A percentile compares a stretch with the other conserved stretches of the same genome.
These are phyloP conservation scores for Scelioninae gen. 1 DNA, from an alignment of 2,888 invertebrate species.

Conservation along the genomic window DNA sequence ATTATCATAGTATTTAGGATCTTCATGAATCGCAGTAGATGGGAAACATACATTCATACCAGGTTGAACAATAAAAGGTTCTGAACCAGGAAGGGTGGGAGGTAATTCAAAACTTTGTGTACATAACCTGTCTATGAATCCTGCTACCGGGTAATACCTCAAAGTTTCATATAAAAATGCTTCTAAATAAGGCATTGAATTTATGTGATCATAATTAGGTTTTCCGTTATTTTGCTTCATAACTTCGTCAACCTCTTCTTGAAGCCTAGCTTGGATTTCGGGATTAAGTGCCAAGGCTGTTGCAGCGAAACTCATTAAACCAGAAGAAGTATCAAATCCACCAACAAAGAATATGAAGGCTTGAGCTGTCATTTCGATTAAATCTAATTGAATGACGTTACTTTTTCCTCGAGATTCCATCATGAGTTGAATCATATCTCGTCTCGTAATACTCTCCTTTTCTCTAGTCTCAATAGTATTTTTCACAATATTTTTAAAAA, in stretches of 20 bases:
- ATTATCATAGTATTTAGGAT: conserved; percentile 18
- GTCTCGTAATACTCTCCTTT: too few relatives aligned
- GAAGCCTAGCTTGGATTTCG: conserved; percentile 13
- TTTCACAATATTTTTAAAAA: conserved; percentile 4
- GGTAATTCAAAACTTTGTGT: conserved; percentile 24
- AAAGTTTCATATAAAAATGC: conserved; percentile 5
- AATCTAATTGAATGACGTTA: conserved; percentile 30
- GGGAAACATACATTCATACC: conserved; percentile 48
- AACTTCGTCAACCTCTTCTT: conserved; percentile 14
- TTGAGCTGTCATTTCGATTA: conserved; percentile 35
- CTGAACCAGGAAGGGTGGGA: conserved; percentile 25
- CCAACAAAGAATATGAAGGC: too few relatives aligned
- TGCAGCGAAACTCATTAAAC: conserved; percentile 16
- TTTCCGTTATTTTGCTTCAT: conserved; percentile 12
- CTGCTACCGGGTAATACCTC: conserved; percentile 8
- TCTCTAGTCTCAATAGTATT: too few relatives aligned
- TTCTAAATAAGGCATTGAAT: conserved; percentile 39
- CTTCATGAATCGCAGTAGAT: conserved; percentile 23
- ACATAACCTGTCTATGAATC: conserved; percentile 32
- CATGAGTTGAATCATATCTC: too few relatives aligned
- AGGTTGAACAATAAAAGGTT: conserved; percentile 16
- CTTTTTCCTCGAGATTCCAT: too few relatives aligned
- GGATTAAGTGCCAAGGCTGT: conserved; percentile 1
- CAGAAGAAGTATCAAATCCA: conserved; percentile 39
- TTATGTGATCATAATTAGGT: conserved; percentile 33